A percentile compares a stretch with the other conserved stretches of the same genome.
These are phyloP conservation scores for Hydractinia symbiolongicarpus DNA, from an alignment of 30 jellyfish, hydroid and myxozoan species.

Conservation along the genomic window DNA sequence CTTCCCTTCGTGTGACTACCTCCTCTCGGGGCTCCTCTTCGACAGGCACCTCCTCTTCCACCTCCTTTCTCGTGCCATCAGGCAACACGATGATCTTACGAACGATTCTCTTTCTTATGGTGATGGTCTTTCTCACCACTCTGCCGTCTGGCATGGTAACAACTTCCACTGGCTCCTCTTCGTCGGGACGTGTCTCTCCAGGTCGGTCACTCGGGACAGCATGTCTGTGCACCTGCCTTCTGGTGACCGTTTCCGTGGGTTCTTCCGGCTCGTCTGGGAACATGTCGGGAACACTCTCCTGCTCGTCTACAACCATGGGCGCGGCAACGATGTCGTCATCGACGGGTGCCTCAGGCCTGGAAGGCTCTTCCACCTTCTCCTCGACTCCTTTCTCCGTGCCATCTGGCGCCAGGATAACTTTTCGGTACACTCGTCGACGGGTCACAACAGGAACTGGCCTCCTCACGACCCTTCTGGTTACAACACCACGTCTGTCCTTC, in stretches of 20 bases:
- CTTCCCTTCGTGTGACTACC: neutral
- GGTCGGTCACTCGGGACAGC: slow-evolving; percentile 15
- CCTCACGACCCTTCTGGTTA: slow-evolving; percentile 32
- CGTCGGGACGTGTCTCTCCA: neutral
- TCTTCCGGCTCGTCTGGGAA: slow-evolving; percentile 23
- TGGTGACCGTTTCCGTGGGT: slow-evolving; percentile 1
- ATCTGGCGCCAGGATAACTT: slow-evolving; percentile 40
- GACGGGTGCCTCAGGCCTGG: slow-evolving; percentile 5
- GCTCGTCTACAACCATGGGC: slow-evolving; percentile 36
- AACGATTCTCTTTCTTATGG: slow-evolving; percentile 48
- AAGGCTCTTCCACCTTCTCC: slow-evolving; percentile 25
- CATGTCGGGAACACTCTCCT: slow-evolving; percentile 26
- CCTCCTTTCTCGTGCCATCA: slow-evolving; percentile 38
- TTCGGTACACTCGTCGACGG: slow-evolving; percentile 53
- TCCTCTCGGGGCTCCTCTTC: slow-evolving; percentile 24
- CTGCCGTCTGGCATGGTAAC: slow-evolving; percentile 16
- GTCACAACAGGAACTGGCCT: slow-evolving; percentile 49
- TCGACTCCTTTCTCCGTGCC: slow-evolving; percentile 36
- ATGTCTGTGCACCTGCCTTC: slow-evolving; percentile 5
- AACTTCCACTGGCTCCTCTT: slow-evolving; percentile 8
- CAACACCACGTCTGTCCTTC: slow-evolving; percentile 51
- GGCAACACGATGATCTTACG: slow-evolving; percentile 53
- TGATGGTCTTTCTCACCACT: slow-evolving; percentile 33
- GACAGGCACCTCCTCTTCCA: slow-evolving; percentile 33
- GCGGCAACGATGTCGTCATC: slow-evolving; percentile 29